Evolutionary conservation across 2,113 vertebrate species (phyloP), one percentile per base, ranked within the genome.

Genomic region (Marmota monax): DNA sequence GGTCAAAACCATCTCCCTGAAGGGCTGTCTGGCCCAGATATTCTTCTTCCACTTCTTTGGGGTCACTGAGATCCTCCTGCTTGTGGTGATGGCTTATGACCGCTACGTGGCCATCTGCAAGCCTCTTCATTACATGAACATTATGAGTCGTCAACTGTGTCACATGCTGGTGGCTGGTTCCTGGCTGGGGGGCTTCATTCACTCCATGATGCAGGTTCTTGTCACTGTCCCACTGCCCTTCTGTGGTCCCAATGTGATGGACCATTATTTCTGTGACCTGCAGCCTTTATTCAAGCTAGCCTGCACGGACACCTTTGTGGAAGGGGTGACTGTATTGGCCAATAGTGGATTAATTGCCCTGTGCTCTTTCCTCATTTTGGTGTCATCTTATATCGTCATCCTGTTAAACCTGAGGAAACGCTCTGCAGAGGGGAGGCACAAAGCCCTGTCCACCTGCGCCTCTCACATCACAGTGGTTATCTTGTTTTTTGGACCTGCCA

Each of bases 361-460:
- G 12, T 92, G 27, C 5, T 97, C 95, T 22, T 88, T 97, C 11
- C 53, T 96, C 6, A 11, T 95, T 53, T 87, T 97, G 84, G 39
- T 96, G 63, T 37, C 61, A 4, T 97, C 97, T 0, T 97, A 97
- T 0, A 0, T 73, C 0, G 5, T 94, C 79, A 97, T 97, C 34
- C 22, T 97, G 39, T 6, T 94, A 20, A 67, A 56, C 69, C 0
- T 96, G 84, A 93, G 93, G 80, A 96, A 73, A 0, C 90, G 73
- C 17, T 96, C 94, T 22, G 65, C 72, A 22, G 94, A 96, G 56
- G 94, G 97, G 2, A 98, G 92, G 34, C 84, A 51, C 84, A 98
- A 97, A 70, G 97, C 97, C 14, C 97, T 97, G 58, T 97, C 97
- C 14, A 98, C 97, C 4, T 98, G 97, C 70, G 96, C 88, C 22